Percentiles rank a stretch among this genome's conserved stretches.
phyloP scores from a whole-genome alignment of 92 coral and sea anemone species.

The Parazoanthus swiftii region DNA sequence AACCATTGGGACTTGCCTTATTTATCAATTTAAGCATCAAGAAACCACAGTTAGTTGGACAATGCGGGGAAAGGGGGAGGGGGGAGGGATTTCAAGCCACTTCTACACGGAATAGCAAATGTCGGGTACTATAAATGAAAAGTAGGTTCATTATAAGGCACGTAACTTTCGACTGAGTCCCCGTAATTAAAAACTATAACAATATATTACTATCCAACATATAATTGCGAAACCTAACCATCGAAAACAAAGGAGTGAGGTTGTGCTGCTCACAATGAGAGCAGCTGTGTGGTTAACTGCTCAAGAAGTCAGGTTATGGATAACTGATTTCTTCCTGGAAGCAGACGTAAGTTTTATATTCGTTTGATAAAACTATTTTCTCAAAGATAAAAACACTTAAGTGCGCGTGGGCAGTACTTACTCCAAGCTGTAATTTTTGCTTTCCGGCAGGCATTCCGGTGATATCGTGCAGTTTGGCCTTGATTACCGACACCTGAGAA shows the following conservation, averaged over 20 bases:
- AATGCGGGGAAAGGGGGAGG: too few relatives aligned
- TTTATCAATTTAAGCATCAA: too few relatives aligned
- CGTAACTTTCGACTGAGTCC: too few relatives aligned
- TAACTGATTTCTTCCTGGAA: too few relatives aligned
- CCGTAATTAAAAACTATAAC: too few relatives aligned
- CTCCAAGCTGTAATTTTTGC: conserved; percentile 97
- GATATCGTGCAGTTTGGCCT: conserved; percentile 92
- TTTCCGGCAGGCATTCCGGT: conserved; percentile 99
- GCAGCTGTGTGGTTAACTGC: too few relatives aligned
- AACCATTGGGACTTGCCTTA: too few relatives aligned
- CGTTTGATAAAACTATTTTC: neutral
- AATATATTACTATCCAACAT: too few relatives aligned
- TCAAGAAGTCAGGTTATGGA: neutral
- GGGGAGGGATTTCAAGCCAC: neutral
- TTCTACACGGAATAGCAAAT: neutral
- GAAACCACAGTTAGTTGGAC: too few relatives aligned
- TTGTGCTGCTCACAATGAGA: too few relatives aligned
- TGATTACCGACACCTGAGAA: conserved; percentile 89
- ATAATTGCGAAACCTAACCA: too few relatives aligned
- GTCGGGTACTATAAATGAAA: neutral
- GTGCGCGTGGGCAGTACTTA: conserved; percentile 41
- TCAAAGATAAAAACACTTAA: neutral
- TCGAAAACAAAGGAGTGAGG: too few relatives aligned
- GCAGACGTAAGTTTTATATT: neutral
- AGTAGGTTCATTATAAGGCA: neutral